phyloP scores from a whole-genome alignment of 2,113 vertebrate species.

The Piaya cayana region DNA sequence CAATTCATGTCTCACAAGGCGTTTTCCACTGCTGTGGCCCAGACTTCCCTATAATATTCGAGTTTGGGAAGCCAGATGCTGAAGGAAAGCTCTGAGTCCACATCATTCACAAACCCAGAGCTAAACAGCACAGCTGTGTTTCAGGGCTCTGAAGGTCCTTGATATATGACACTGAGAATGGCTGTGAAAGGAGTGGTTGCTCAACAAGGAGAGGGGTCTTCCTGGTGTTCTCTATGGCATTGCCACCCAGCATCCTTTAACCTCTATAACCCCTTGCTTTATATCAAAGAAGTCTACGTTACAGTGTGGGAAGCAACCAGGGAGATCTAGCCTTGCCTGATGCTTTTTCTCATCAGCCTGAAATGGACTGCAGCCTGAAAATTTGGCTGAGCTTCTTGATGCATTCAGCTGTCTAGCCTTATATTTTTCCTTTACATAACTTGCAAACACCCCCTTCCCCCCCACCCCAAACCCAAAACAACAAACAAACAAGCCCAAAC shows the following conservation, averaged over 20 bases:
- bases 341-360: constrained; percentile 2
- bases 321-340: background rate
- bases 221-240: background rate
- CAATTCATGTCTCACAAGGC: background rate
- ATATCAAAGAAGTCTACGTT: background rate
- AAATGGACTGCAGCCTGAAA: constrained; percentile 44
- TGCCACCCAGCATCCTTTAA: background rate
- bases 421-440: constrained; percentile 30
- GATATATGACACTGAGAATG: background rate
- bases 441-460: no score
- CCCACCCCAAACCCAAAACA: constrained; percentile 26
- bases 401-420: constrained; percentile 17
- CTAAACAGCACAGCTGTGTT: background rate
- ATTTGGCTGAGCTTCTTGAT: constrained; percentile 30
- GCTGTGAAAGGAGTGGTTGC: background rate
- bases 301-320: background rate
- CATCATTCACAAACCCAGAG: background rate
- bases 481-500: constrained; percentile 7
- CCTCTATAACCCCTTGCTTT: background rate
- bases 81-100: background rate
- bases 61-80: background rate
- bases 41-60: background rate
- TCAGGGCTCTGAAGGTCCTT: background rate
- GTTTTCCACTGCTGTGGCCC: background rate
- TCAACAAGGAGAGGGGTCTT: background rate